These are phyloP conservation scores for Brenthis daphne DNA, from an alignment of 2,888 invertebrate genomes.

Conservation along the genomic window DNA sequence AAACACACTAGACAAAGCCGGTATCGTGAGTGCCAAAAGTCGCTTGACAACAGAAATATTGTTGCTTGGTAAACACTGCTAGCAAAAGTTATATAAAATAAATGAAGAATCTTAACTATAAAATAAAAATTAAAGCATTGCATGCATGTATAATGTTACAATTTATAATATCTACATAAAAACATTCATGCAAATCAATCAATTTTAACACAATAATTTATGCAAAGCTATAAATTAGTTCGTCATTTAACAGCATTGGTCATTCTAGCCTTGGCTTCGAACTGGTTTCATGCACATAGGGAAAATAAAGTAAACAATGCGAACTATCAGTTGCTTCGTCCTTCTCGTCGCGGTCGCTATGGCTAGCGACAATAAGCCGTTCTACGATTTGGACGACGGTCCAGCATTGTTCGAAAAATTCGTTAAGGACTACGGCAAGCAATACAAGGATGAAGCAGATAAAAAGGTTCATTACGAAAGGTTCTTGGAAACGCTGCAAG, in stretches of 20 bases:
- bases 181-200: too few species aligned
- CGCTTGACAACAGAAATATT: too few species aligned
- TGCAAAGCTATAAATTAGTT: not conserved
- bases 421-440: constrained; percentile 46
- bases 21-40: too few species aligned
- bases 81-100: too few species aligned
- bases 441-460: constrained; percentile 53
- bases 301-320: constrained; percentile 1
- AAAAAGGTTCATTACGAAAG: constrained; percentile 47
- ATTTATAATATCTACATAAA: too few species aligned
- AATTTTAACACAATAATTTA: too few species aligned
- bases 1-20: too few species aligned
- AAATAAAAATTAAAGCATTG: too few species aligned
- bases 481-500: constrained; percentile 47
- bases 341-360: constrained; percentile 6
- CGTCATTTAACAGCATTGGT: not conserved
- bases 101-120: too few species aligned
- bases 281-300: not conserved
- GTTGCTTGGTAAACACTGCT: too few species aligned
- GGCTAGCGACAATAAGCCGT: not conserved
- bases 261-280: not conserved
- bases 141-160: too few species aligned
- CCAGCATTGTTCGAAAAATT: constrained; percentile 49
- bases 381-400: not conserved
- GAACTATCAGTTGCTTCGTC: not conserved